Evolutionary conservation across 1,140 invertebrate species (phyloP), one percentile per base, ranked within the genome.

Genomic region (Drosophila burlai): DNA sequence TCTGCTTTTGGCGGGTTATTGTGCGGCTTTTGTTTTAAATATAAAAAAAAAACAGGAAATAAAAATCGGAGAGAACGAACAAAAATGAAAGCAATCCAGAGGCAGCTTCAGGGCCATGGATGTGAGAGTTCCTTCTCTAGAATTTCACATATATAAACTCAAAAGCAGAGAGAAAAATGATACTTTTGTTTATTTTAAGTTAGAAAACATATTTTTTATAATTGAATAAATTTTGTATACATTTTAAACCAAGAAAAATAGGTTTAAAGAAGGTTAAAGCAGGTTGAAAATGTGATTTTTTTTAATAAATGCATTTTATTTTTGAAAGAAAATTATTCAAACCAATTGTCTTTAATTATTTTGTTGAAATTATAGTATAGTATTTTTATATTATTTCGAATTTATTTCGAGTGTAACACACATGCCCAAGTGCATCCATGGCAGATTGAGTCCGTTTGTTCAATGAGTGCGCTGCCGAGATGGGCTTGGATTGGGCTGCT

Each of bases 371-470:
- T 2, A 4, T n/a, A 1, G 6, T 31, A n/a, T 34, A 4, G 31
- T 31, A n/a, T n/a, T n/a, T n/a, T n/a, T 0, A 15, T 18, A 24
- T 16, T 9, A 24, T 24, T 16, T 16, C 4, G 8, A 10, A 29
- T 13, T 36, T 52, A 21, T 15, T 55, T 0, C 0, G 0, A 55
- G 45, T 80, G 45, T 66, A 60, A 26, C 52, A 24, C 34, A 43
- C 16, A 40, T 52, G 45, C 40, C 50, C 50, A 76, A 58, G 43
- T 76, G 68, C 58, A 76, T 59, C 62, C 72, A 55, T 11, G 34
- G 52, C 77, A 89, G 84, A 89, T 89, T 87, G 84, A 87, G 76
- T 89, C 81, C 84, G 81, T 83, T 83, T 76, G 73, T 83, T 89
- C 84, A 89, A 89, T 87, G 83, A 67, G 57, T 65, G 60, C 77